These are phyloP conservation scores for Dromas ardeola DNA, from an alignment of 2,113 vertebrate species.

Conservation along the genomic window DNA sequence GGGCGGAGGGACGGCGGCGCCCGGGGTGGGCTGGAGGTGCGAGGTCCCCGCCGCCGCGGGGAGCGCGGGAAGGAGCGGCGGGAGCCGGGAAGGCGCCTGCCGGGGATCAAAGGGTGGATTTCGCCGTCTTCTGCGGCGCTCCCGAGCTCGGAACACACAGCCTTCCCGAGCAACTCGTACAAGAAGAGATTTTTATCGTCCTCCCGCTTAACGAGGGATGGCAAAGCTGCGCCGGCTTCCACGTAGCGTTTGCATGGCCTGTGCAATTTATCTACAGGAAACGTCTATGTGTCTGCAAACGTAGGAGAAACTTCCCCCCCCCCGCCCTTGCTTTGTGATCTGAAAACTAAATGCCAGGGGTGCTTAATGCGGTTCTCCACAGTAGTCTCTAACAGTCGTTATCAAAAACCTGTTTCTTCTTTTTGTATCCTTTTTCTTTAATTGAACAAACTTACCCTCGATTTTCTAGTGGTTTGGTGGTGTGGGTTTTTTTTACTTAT, in stretches of 20 bases:
- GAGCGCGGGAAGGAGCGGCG: background rate
- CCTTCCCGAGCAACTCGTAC: background rate
- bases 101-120: accelerated
- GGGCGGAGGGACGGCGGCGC: background rate
- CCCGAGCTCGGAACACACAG: background rate
- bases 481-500: background rate
- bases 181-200: background rate
- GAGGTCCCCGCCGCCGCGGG: background rate
- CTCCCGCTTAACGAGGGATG: background rate
- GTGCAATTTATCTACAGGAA: background rate
- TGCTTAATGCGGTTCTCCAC: background rate
- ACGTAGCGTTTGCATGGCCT: background rate
- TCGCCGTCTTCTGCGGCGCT: background rate
- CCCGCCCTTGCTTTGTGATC: background rate
- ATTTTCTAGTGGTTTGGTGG: background rate
- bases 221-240: background rate
- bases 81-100: background rate
- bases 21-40: background rate
- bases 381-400: background rate
- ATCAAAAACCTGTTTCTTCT: background rate
- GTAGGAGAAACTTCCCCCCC: accelerated
- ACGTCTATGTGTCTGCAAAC: background rate
- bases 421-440: no score
- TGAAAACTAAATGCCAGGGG: background rate
- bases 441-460: background rate